Percentiles rank a stretch among this genome's conserved stretches.
Evolutionary conservation across 1,140 invertebrate species (phyloP).

Genomic region (Helicoverpa armigera): DNA sequence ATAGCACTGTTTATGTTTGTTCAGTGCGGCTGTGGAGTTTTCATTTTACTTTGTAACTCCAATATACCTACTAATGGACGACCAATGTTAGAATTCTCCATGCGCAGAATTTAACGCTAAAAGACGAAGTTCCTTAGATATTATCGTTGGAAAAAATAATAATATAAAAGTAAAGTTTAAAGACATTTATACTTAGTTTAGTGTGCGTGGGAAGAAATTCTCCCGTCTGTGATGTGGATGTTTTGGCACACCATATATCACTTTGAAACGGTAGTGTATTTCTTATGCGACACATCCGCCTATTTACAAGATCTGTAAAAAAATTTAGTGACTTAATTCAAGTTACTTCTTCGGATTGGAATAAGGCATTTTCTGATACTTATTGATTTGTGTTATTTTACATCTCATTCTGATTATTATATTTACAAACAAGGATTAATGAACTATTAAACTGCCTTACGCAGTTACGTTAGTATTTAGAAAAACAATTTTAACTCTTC

Average conservation of each 20-base stretch:
- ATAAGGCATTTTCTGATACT: too few species aligned
- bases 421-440: too few species aligned
- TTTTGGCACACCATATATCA: not conserved
- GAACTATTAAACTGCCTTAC: too few species aligned
- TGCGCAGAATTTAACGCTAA: not conserved
- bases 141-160: not conserved
- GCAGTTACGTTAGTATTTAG: too few species aligned
- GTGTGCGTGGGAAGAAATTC: not conserved
- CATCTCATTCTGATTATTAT: too few species aligned
- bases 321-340: not conserved
- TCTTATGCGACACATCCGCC: not conserved
- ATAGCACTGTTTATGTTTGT: constrained; percentile 34
- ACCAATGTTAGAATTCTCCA: constrained; percentile 36
- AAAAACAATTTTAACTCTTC: too few species aligned
- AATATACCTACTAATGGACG: constrained; percentile 30
- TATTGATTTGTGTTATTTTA: too few species aligned
- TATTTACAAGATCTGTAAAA: not conserved
- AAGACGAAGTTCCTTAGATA: constrained; percentile 4
- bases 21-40: constrained; percentile 26
- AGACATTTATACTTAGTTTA: not conserved
- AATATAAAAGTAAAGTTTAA: not conserved
- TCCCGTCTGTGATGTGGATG: not conserved
- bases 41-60: constrained; percentile 16
- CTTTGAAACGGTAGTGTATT: constrained; percentile 1
- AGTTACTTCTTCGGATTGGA: not conserved